A percentile compares a stretch with the other conserved stretches of the same genome.
These are phyloP conservation scores for Enteromius treurensis DNA, from an alignment of 2,797 vertebrate species.

Conservation along the genomic window DNA sequence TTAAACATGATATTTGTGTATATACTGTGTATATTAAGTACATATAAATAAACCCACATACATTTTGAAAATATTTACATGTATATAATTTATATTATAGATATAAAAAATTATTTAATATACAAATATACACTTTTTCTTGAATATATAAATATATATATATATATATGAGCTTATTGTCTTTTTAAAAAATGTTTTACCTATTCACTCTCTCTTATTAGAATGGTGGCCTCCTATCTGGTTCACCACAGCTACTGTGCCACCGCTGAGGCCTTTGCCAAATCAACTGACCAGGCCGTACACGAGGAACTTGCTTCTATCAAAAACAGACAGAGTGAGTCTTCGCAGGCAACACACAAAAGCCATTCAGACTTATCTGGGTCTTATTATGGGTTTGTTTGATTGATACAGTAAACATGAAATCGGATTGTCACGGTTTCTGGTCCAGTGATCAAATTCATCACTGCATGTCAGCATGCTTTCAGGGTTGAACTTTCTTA, in stretches of 20 bases:
- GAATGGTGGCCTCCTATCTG: slow-evolving; percentile 97
- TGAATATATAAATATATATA: too few relatives aligned
- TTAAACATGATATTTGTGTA: too few relatives aligned
- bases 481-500: background rate
- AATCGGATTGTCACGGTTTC: background rate
- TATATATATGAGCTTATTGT: too few relatives aligned
- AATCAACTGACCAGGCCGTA: slow-evolving; percentile 94
- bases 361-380: background rate
- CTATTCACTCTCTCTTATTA: slow-evolving; percentile 61
- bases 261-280: slow-evolving; percentile 94
- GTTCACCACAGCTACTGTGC: slow-evolving; percentile 97
- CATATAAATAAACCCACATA: too few relatives aligned
- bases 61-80: too few relatives aligned
- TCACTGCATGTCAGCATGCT: background rate
- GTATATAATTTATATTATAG: too few relatives aligned
- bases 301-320: slow-evolving; percentile 97
- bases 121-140: too few relatives aligned
- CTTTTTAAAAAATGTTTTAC: too few relatives aligned
- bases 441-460: background rate
- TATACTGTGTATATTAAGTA: too few relatives aligned
- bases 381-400: slow-evolving; percentile 7
- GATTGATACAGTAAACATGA: slow-evolving; percentile 2
- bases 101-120: too few relatives aligned
- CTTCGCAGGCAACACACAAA: background rate
- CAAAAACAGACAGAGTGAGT: slow-evolving; percentile 98